These are phyloP conservation scores for Corythoichthys intestinalis DNA, from an alignment of 2,113 vertebrate species.

Conservation along the genomic window DNA sequence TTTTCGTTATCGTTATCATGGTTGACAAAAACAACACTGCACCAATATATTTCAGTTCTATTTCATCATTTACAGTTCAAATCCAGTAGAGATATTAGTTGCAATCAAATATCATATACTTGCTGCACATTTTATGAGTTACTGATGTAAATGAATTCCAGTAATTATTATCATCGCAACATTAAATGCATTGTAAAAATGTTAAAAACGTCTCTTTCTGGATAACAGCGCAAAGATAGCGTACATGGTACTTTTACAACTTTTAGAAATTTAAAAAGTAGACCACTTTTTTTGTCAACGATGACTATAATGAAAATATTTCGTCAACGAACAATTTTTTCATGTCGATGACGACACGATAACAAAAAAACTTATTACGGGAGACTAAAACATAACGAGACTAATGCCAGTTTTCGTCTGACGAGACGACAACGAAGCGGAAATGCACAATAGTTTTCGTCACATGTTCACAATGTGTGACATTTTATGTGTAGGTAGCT, in stretches of 20 bases:
- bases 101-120: background rate
- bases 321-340: too few relatives aligned
- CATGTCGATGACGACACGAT: too few relatives aligned
- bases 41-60: background rate
- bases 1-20: too few relatives aligned
- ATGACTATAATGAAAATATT: too few relatives aligned
- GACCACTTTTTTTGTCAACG: background rate
- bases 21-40: too few relatives aligned
- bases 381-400: too few relatives aligned
- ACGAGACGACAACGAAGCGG: too few relatives aligned
- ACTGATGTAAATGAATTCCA: background rate
- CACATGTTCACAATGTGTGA: too few relatives aligned
- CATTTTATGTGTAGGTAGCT: too few relatives aligned
- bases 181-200: background rate
- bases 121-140: background rate
- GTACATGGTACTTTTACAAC: background rate
- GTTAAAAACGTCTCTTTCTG: background rate
- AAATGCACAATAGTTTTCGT: too few relatives aligned
- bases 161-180: background rate
- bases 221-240: background rate
- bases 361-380: too few relatives aligned
- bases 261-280: background rate
- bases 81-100: background rate
- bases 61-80: conserved; percentile 1
- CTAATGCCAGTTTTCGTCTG: too few relatives aligned